Base-by-base conservation (phyloP, 64 coral and sea anemone species). In the Catalaphyllia jardinei region DNA sequence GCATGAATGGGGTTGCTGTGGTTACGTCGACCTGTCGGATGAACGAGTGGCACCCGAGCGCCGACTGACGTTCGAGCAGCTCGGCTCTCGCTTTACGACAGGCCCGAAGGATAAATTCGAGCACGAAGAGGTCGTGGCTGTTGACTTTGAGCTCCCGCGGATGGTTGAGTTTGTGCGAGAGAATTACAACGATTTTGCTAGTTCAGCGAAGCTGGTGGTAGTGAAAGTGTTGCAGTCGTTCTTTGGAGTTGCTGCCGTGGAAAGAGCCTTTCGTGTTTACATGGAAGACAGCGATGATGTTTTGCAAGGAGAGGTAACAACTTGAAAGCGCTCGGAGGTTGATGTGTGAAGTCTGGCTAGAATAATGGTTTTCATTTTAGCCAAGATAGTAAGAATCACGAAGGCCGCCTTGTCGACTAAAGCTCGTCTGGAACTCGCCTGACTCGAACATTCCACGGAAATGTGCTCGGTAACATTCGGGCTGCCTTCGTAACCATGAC, bases 151-250 rank as follows among this genome's bases (percentile, higher is more conserved):
- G 33, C 64, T 99, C 22, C 74, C 94, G 4, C 54, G 87, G 25
- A 99, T 99, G 97, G 94, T 90, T 9, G 93, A 99, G 80, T 99
- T 95, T 64, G 94, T 99, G 20, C 81, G 97, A 4, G 91, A 95
- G 60, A 93, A 99, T 71, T 99, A 88, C 72, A 59, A 90, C 28
- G 73, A 95, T 91, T 98, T 98, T 90, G 96, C 96, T 28, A 98
- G 93, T 74, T 98, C 96, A 2, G 88, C 90, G 0, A 98, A 98
- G 65, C 54, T 98, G 57, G 96, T 98, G 52, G 93, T 98, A 15
- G 96, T 98, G 5, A 95, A 98, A 90, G 96, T 98, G 69, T 71
- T 98, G 88, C 96, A 98, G 63, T 95, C 96, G 4, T 98, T 95
- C 74, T 98, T 98, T 62, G 96, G 93, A 13, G 90, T 98, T 16